phyloP scores from a whole-genome alignment of 2,797 vertebrate genomes.

The Sebastolobus altivelis region DNA sequence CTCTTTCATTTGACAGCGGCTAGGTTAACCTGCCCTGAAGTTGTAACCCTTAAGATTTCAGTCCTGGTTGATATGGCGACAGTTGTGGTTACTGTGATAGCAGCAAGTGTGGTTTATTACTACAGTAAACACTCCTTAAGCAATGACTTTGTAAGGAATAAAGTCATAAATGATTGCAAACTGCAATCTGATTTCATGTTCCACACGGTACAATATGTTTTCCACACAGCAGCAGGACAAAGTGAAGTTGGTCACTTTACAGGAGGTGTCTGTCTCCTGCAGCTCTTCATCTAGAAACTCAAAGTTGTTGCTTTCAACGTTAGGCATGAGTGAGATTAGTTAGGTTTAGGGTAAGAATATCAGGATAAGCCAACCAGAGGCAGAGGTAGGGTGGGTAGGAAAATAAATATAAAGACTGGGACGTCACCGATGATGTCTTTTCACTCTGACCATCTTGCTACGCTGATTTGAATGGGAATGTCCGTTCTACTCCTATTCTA shows the following conservation, averaged over 20 bases:
- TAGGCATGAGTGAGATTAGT: not conserved
- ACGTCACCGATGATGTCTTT: too few species aligned
- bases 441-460: too few species aligned
- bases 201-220: not conserved
- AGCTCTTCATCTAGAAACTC: constrained; percentile 1
- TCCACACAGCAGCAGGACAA: not conserved
- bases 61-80: not conserved
- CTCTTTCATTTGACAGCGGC: not conserved
- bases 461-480: too few species aligned
- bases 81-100: not conserved
- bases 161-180: not conserved
- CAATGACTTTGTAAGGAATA: not conserved
- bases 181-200: not conserved
- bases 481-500: too few species aligned
- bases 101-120: not conserved
- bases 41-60: not conserved
- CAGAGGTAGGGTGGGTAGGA: too few species aligned
- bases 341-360: too few species aligned
- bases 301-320: not conserved
- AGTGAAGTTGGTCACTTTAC: not conserved
- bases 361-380: too few species aligned
- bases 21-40: not conserved
- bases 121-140: not conserved
- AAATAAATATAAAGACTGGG: too few species aligned
- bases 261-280: constrained; percentile 4